These are phyloP conservation scores for Pseudopodoces humilis DNA, from an alignment of 2,113 vertebrate species.

Conservation along the genomic window DNA sequence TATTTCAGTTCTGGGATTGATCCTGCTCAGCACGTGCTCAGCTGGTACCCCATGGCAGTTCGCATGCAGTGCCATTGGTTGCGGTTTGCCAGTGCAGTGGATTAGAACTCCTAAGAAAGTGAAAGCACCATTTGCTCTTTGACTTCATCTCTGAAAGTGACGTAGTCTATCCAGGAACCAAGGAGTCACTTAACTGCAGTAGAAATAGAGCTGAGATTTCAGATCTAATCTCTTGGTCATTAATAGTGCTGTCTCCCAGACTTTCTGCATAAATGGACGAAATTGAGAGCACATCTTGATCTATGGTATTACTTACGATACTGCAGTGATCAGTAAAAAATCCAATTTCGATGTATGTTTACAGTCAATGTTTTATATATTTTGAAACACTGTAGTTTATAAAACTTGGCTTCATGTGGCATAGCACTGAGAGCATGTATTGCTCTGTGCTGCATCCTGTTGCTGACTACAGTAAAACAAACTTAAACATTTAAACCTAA, in stretches of 20 bases:
- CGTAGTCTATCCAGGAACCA: neutral
- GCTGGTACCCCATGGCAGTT: neutral
- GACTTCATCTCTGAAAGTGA: neutral
- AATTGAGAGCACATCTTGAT: neutral
- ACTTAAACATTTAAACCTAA: neutral
- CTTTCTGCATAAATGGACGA: neutral
- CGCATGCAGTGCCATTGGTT: neutral
- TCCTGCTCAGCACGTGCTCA: neutral
- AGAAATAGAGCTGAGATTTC: neutral
- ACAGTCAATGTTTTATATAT: neutral
- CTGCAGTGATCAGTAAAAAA: neutral
- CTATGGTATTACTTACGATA: neutral
- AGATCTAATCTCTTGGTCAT: neutral
- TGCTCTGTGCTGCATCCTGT: neutral
- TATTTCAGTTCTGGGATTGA: constrained; percentile 28
- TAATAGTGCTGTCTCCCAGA: neutral
- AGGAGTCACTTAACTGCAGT: neutral
- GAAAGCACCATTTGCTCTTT: neutral
- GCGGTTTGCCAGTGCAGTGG: neutral
- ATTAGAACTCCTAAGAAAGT: neutral
- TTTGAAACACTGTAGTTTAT: neutral
- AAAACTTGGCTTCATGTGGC: neutral
- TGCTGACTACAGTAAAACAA: neutral
- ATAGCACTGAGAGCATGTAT: neutral
- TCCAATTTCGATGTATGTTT: neutral